Base-by-base conservation (phyloP, 2,113 vertebrate species). In the Hyla sarda region DNA sequence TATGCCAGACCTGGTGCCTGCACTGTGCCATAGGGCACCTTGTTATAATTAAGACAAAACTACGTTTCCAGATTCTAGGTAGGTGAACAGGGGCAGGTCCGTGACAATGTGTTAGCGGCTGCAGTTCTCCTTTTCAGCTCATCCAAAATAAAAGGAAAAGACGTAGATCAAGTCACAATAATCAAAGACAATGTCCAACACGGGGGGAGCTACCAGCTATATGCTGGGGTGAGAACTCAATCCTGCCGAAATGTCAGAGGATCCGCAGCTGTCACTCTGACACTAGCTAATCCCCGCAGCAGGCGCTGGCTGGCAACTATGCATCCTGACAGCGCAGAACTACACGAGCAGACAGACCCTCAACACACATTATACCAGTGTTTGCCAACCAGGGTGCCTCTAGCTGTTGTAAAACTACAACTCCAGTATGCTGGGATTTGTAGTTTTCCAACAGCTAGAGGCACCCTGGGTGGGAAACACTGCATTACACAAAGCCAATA, bases 241-340 rank as follows among this genome's bases (percentile, higher is more conserved):
- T 5, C 4, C 45, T 12, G n/a, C 50, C 21, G 21, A 76, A 76
- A 52, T 76, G 74, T 77, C 48, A 77, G 13, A 34, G 75, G 32
- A 41, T 14, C 76, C 3, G 19, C 76, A 78, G 76, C 76, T 78
- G 76, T 78, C 76, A 78, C 23, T 4, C 76, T 78, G 76, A 58
- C 76, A 78, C 23, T 4, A 5, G 72, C 72, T 7, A 69, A 69
- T 34, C 34, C 71, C 41, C 23, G 17, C 45, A 17, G 2, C 73
- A 50, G 73, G 45, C 12, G 45, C 72, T 13, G 25, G 47, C 73
- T 5, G 28, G n/a, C 76, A 58, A 37, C 76, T 78, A 52, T 21
- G 52, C 52, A 3, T 10, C 76, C 76, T 37, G 76, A 78, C 30
- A 37, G 30, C 65, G 30, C 65, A 34, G 65, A 41, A 8, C 41